Conservation (phyloP, 2,797 vertebrate genomes). For the Lutjanus campechanus region DNA sequence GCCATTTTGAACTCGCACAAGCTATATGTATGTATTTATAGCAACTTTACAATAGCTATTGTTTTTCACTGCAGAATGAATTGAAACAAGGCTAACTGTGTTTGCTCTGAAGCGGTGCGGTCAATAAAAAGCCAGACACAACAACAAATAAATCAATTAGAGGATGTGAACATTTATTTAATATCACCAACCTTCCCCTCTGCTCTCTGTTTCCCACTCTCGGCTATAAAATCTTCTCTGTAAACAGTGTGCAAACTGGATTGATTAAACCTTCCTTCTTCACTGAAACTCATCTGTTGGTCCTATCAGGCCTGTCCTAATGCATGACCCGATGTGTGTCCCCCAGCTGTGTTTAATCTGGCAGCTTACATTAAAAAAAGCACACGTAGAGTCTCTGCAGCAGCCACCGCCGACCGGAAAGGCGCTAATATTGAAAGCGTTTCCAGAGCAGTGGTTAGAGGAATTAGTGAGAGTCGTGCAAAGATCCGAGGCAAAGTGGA, state of each 20-base stretch:
- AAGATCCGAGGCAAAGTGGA: slow-evolving; percentile 58
- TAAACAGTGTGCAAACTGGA: slow-evolving; percentile 61
- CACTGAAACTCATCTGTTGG: slow-evolving; percentile 63
- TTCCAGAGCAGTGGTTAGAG: slow-evolving; percentile 57
- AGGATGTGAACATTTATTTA: slow-evolving; percentile 69
- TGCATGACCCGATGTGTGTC: slow-evolving; percentile 52
- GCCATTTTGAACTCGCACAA: slow-evolving; percentile 21
- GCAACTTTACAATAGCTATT: slow-evolving; percentile 8
- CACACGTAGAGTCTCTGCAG: slow-evolving; percentile 37
- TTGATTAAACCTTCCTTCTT: slow-evolving; percentile 68
- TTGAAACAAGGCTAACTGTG: slow-evolving; percentile 41
- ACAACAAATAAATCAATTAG: slow-evolving; percentile 73
- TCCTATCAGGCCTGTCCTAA: slow-evolving; percentile 62
- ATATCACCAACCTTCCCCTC: slow-evolving; percentile 36
- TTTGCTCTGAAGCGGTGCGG: slow-evolving; percentile 46
- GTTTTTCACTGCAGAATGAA: slow-evolving; percentile 44
- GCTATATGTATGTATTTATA: slow-evolving; percentile 24
- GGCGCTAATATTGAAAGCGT: slow-evolving; percentile 41
- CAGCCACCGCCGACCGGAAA: slow-evolving; percentile 19
- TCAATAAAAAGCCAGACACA: slow-evolving; percentile 66
- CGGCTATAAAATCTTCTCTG: slow-evolving; percentile 27
- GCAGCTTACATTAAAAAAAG: slow-evolving; percentile 60
- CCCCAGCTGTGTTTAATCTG: slow-evolving; percentile 71
- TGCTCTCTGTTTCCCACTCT: slow-evolving; percentile 24
- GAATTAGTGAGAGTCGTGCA: slow-evolving; percentile 62